phyloP scores from a whole-genome alignment of 2,888 invertebrate species.

The Silvanus unidentatus region DNA sequence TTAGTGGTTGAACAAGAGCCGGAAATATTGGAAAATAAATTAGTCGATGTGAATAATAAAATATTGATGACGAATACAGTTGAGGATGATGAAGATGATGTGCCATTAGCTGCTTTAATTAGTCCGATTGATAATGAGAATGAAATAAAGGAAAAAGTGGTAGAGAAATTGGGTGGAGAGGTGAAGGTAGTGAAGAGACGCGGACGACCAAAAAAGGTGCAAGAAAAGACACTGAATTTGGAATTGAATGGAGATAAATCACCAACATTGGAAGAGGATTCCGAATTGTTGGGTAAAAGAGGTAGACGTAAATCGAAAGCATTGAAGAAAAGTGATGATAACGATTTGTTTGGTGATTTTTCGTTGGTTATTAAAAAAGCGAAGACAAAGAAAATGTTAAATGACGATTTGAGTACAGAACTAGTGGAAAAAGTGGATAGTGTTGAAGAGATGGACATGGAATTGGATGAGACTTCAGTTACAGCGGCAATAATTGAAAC shows the following conservation, averaged over 20 bases:
- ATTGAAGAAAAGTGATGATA: slow-evolving; percentile 25
- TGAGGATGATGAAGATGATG: slow-evolving; percentile 23
- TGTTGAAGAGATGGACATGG: slow-evolving; percentile 32
- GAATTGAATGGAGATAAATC: no score
- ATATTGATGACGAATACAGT: slow-evolving; percentile 2
- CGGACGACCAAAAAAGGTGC: neutral
- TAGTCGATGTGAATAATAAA: slow-evolving; percentile 9
- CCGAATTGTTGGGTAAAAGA: slow-evolving; percentile 9
- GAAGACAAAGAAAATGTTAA: slow-evolving; percentile 11
- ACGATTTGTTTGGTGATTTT: slow-evolving; percentile 29
- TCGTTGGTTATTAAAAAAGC: slow-evolving; percentile 30
- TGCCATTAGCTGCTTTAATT: slow-evolving; percentile 20
- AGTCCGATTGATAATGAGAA: neutral
- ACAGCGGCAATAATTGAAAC: slow-evolving; percentile 27
- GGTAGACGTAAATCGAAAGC: slow-evolving; percentile 29
- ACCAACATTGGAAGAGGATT: neutral
- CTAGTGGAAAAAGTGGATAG: no score
- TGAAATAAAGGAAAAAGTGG: no score
- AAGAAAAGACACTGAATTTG: neutral
- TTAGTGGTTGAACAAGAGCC: slow-evolving; percentile 25
- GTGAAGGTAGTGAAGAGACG: neutral
- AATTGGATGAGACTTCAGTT: slow-evolving; percentile 30
- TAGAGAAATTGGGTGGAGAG: no score
- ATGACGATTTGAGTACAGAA: no score
- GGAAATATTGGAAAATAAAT: slow-evolving; percentile 29